Conservation (phyloP, 2,797 vertebrate species). For the Scyliorhinus canicula region DNA sequence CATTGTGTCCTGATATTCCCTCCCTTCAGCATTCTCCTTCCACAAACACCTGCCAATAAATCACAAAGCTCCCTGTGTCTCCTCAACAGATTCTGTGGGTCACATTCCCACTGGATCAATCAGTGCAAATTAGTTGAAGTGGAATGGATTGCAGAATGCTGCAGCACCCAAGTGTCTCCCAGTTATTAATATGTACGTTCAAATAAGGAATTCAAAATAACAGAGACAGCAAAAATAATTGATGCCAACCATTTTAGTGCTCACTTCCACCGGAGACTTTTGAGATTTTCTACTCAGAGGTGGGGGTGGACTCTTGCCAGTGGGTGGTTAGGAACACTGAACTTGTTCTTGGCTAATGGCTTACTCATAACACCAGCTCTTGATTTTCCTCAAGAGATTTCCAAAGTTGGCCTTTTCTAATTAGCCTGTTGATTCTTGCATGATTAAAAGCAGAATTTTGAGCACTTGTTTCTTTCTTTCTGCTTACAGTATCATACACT, state of each 20-base stretch:
- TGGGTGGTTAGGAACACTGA: neutral
- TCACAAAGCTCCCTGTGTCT: slow-evolving; percentile 46
- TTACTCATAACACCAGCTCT: neutral
- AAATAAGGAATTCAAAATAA: slow-evolving; percentile 44
- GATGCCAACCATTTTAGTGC: slow-evolving; percentile 38
- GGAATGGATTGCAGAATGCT: slow-evolving; percentile 34
- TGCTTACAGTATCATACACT: neutral
- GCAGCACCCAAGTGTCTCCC: slow-evolving; percentile 43
- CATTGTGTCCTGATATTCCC: slow-evolving; percentile 45
- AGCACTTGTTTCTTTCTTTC: neutral
- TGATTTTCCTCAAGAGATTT: neutral
- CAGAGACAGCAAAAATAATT: slow-evolving; percentile 47
- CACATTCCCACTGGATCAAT: slow-evolving; percentile 52
- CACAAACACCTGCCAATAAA: slow-evolving; percentile 44
- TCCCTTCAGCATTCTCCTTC: slow-evolving; percentile 44
- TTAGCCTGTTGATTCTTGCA: neutral
- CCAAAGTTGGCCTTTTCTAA: neutral
- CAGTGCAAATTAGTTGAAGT: slow-evolving; percentile 45
- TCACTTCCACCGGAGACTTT: neutral
- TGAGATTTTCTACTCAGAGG: neutral
- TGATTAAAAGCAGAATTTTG: neutral
- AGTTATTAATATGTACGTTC: slow-evolving; percentile 43
- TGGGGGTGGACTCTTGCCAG: neutral
- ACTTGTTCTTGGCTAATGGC: neutral
- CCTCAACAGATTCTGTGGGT: slow-evolving; percentile 49